Conservation (phyloP, 1,140 invertebrate genomes). For the Pseudomyrmex dendroicus region DNA sequence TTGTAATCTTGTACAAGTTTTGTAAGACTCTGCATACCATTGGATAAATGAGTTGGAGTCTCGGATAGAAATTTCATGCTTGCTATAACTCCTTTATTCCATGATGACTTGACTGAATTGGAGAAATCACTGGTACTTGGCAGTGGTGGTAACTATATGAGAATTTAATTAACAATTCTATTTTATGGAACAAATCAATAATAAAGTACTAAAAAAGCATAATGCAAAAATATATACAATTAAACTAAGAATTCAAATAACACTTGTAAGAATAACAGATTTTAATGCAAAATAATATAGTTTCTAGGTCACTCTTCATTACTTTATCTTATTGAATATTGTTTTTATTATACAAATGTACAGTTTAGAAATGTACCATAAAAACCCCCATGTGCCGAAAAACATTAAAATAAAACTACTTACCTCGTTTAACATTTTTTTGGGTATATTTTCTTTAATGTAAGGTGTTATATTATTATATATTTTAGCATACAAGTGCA, state of each 20-base stretch:
- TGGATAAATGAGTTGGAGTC: constrained; percentile 67
- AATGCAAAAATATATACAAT: background rate
- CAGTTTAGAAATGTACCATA: background rate
- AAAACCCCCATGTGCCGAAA: background rate
- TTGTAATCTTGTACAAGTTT: background rate
- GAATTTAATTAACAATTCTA: background rate
- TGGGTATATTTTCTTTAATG: constrained; percentile 74
- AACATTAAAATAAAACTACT: background rate
- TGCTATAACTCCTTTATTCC: constrained; percentile 74
- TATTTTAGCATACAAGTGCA: constrained; percentile 77
- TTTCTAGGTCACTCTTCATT: too few relatives aligned
- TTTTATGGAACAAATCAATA: background rate
- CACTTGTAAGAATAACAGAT: too few relatives aligned
- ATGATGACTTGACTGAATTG: constrained; percentile 64
- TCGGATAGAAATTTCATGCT: constrained; percentile 72
- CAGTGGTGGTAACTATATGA: constrained; percentile 40
- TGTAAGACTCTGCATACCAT: constrained; percentile 50
- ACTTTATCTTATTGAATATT: too few relatives aligned
- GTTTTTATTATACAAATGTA: too few relatives aligned
- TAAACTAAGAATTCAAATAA: background rate
- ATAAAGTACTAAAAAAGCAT: background rate
- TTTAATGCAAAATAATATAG: too few relatives aligned
- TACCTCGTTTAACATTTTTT: constrained; percentile 75
- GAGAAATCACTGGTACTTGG: constrained; percentile 66
- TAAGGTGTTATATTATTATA: constrained; percentile 75